Evolutionary conservation across 2,797 vertebrate species (phyloP).

Genomic region (Poeciliopsis presidionis): DNA sequence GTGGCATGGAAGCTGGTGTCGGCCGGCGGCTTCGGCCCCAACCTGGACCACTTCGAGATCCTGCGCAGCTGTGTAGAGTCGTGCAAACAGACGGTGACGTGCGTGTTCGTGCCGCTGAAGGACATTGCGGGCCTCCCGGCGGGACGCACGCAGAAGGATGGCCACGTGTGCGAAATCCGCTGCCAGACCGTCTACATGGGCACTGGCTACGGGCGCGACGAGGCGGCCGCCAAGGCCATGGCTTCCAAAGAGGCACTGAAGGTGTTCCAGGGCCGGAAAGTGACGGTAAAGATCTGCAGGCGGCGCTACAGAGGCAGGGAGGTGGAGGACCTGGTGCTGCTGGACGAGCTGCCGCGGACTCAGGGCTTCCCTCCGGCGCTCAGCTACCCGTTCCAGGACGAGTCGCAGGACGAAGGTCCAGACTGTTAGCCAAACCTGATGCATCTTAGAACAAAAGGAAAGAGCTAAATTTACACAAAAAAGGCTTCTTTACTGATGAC

Average conservation of each 20-base stretch:
- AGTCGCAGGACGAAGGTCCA: conserved; percentile 45
- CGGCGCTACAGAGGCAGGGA: conserved; percentile 90
- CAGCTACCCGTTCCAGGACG: conserved; percentile 86
- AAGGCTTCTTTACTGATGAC: background rate
- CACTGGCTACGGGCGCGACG: conserved; percentile 94
- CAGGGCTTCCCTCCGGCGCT: conserved; percentile 93
- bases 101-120: conserved; percentile 92
- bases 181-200: conserved; percentile 95
- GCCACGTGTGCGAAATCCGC: conserved; percentile 94
- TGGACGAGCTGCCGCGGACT: conserved; percentile 91
- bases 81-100: conserved; percentile 89
- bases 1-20: conserved; percentile 98
- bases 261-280: conserved; percentile 94
- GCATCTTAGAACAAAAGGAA: background rate
- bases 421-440: background rate
- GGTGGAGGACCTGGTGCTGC: conserved; percentile 92
- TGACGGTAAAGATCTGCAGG: conserved; percentile 92
- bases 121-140: conserved; percentile 94
- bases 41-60: conserved; percentile 91
- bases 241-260: conserved; percentile 97
- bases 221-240: conserved; percentile 91
- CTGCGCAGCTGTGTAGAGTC: conserved; percentile 91
- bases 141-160: conserved; percentile 92
- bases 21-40: conserved; percentile 93
- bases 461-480: conserved; percentile 8